Percentiles rank a stretch among this genome's conserved stretches.
phyloP scores from a whole-genome alignment of 2,113 vertebrate genomes.

The Myotis lucifugus region DNA sequence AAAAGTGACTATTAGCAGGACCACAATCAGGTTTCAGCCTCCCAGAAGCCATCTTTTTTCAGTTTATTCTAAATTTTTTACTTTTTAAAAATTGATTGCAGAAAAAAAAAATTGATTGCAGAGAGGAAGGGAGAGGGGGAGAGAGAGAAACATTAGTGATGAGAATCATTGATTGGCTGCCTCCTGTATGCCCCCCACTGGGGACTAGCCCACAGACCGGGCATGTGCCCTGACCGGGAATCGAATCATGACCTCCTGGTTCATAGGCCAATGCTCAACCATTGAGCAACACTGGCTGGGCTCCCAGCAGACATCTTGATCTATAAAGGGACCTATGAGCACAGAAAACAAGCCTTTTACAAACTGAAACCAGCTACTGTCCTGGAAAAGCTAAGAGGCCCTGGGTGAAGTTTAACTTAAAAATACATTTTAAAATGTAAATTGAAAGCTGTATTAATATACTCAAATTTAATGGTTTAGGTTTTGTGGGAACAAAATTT shows the following conservation, averaged over 20 bases:
- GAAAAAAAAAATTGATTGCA: too few relatives aligned
- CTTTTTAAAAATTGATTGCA: too few relatives aligned
- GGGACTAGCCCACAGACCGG: too few relatives aligned
- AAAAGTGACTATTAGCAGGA: neutral
- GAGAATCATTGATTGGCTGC: too few relatives aligned
- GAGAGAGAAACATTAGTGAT: too few relatives aligned
- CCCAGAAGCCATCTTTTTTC: conserved; percentile 24
- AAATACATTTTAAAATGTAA: neutral
- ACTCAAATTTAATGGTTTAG: conserved; percentile 7
- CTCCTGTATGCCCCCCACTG: too few relatives aligned
- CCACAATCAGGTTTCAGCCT: conserved; percentile 23
- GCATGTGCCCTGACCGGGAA: too few relatives aligned
- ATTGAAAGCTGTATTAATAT: conserved; percentile 11
- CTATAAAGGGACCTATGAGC: neutral
- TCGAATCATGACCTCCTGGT: too few relatives aligned
- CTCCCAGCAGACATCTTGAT: neutral
- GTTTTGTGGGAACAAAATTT: conserved; percentile 38
- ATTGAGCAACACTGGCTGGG: too few relatives aligned
- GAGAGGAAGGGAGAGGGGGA: too few relatives aligned
- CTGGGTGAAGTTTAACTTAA: conserved; percentile 23
- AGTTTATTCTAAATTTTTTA: too few relatives aligned
- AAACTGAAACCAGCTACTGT: conserved; percentile 35
- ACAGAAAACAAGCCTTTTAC: conserved; percentile 1
- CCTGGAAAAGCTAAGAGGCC: conserved; percentile 3
- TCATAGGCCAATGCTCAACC: too few relatives aligned